Percentiles rank a stretch among this genome's conserved stretches.
Evolutionary conservation across 2,113 vertebrate species (phyloP).

Genomic region (Pterocles orientalis): DNA sequence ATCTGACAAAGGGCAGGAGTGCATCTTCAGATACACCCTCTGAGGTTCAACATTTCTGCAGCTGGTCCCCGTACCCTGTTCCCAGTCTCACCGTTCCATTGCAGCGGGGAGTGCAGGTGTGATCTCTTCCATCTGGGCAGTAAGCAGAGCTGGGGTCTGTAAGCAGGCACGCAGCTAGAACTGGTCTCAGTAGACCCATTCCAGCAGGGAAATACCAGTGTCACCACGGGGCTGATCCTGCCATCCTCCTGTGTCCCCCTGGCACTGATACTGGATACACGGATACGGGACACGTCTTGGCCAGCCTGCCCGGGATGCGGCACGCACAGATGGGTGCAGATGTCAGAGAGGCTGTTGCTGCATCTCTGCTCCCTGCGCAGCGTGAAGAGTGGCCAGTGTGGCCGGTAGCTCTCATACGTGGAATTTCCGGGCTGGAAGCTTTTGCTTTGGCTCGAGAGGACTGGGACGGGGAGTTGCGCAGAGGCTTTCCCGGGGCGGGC

Average conservation of each 20-base stretch:
- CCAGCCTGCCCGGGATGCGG: neutral
- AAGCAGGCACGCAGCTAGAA: neutral
- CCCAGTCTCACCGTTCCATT: neutral
- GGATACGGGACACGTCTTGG: neutral
- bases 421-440: neutral
- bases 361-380: neutral
- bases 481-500: neutral
- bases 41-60: neutral
- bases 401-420: fast-evolving
- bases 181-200: neutral
- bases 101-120: neutral
- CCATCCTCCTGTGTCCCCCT: neutral
- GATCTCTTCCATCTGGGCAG: neutral
- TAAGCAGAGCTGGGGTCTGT: neutral
- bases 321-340: neutral
- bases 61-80: neutral
- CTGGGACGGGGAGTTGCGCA: neutral
- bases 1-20: neutral
- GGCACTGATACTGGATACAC: neutral
- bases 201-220: neutral
- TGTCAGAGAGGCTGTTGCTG: neutral
- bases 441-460: neutral
- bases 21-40: neutral
- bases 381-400: fast-evolving
- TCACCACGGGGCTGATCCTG: neutral